A percentile compares a stretch with the other conserved stretches of the same genome.
These are phyloP conservation scores for Characodon lateralis DNA, from an alignment of 2,797 vertebrate species.

Conservation along the genomic window DNA sequence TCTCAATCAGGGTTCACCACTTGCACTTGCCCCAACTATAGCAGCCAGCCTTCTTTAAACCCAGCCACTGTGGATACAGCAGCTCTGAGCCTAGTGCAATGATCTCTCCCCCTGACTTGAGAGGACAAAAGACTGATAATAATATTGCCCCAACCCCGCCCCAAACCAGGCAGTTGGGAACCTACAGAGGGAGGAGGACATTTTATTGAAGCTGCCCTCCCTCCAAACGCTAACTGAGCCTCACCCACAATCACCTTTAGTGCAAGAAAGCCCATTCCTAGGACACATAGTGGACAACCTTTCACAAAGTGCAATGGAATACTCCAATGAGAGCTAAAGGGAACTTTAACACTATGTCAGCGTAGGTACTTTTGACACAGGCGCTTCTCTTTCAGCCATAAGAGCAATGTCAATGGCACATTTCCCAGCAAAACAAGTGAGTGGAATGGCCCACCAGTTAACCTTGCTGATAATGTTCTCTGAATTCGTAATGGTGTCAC, in stretches of 20 bases:
- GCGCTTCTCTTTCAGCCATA: constrained; percentile 3
- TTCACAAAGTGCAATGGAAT: background rate
- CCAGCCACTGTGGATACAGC: too few species aligned
- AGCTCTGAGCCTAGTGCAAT: too few species aligned
- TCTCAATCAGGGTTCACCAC: background rate
- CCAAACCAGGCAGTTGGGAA: background rate
- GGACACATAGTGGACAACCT: too few species aligned
- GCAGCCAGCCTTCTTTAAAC: background rate
- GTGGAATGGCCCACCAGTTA: background rate
- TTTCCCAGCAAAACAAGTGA: background rate
- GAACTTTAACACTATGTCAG: background rate
- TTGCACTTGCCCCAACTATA: background rate
- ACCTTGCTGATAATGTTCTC: background rate
- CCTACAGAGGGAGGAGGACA: background rate
- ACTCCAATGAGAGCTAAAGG: background rate
- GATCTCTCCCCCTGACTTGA: too few species aligned
- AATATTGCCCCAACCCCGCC: background rate
- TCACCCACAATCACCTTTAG: too few species aligned
- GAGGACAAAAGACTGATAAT: too few species aligned
- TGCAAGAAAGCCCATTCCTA: too few species aligned
- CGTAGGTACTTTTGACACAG: background rate
- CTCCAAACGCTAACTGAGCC: background rate
- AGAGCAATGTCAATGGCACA: background rate
- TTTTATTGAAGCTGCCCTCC: background rate
- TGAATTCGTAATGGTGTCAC: constrained; percentile 1